A percentile compares a stretch with the other conserved stretches of the same genome.
These are phyloP conservation scores for Keiferia lycopersicella DNA, from an alignment of 2,888 invertebrate genomes.

Conservation along the genomic window DNA sequence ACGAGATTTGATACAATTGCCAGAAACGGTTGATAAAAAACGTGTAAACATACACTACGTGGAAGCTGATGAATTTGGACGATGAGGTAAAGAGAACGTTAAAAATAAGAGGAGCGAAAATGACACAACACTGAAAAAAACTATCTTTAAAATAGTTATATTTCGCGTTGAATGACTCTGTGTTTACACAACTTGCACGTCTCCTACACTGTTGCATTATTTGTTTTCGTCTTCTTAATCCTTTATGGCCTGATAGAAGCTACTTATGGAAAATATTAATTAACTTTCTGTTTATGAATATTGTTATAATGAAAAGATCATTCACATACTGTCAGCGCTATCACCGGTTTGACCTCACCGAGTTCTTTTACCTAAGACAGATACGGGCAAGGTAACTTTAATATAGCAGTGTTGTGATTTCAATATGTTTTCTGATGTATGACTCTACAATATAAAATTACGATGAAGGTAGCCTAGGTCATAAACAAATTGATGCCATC, in stretches of 20 bases:
- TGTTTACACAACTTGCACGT: not conserved
- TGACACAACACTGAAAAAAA: no score
- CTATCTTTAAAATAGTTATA: no score
- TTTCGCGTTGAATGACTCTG: not conserved
- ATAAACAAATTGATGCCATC: no score
- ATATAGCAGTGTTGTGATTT: slow-evolving; percentile 11
- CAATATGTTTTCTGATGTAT: not conserved
- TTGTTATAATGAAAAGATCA: slow-evolving; percentile 52
- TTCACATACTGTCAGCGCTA: slow-evolving; percentile 61
- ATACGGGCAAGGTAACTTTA: not conserved
- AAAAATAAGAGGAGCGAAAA: no score
- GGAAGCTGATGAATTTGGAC: not conserved
- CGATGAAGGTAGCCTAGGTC: no score
- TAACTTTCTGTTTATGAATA: slow-evolving; percentile 63
- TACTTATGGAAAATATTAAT: slow-evolving; percentile 56
- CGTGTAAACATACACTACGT: not conserved
- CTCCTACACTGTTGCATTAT: not conserved
- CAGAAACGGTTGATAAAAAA: not conserved
- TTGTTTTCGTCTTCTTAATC: slow-evolving; percentile 41
- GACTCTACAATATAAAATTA: not conserved
- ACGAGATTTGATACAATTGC: not conserved
- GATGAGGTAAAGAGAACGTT: not conserved
- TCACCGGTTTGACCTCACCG: slow-evolving; percentile 62
- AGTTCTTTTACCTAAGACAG: slow-evolving; percentile 69
- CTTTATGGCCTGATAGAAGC: slow-evolving; percentile 36